Evolutionary conservation across 2,888 invertebrate species (phyloP).

Genomic region (Epicampocera succincta): DNA sequence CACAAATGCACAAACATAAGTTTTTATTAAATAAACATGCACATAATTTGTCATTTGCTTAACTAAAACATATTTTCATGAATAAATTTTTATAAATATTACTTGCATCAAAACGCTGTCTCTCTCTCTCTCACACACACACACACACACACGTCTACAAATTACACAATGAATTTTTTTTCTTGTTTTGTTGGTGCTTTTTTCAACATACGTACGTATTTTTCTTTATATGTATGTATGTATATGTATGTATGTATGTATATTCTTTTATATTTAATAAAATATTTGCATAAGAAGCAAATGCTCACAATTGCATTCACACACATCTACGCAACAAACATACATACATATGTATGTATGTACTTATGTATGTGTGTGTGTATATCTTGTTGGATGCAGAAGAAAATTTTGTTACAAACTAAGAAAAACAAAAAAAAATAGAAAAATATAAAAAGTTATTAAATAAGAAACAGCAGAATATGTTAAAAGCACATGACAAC

Average conservation of each 20-base stretch:
- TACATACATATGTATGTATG: neutral
- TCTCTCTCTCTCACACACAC: neutral
- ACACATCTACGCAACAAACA: neutral
- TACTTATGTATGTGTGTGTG: neutral
- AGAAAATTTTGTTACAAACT: slow-evolving; percentile 8
- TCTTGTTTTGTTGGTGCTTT: neutral
- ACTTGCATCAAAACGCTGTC: too few species aligned
- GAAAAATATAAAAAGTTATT: neutral
- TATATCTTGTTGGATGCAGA: slow-evolving; percentile 10
- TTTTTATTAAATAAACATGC: slow-evolving; percentile 8
- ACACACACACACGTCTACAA: neutral
- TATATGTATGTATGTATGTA: too few species aligned
- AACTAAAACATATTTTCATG: slow-evolving; percentile 10
- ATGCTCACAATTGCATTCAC: neutral
- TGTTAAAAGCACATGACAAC: slow-evolving; percentile 55
- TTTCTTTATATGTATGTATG: too few species aligned
- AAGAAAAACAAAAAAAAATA: too few species aligned
- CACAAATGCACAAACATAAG: slow-evolving; percentile 12
- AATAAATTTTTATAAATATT: slow-evolving; percentile 22
- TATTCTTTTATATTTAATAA: slow-evolving; percentile 39
- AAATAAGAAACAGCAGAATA: slow-evolving; percentile 25
- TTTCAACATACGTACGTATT: neutral
- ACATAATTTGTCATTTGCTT: slow-evolving; percentile 46
- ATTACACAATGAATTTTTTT: slow-evolving; percentile 25
- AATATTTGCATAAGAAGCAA: slow-evolving; percentile 53